Percentiles rank a stretch among this genome's conserved stretches.
These are phyloP conservation scores for Bombus waltoni DNA, from an alignment of 1,140 invertebrate species.

Conservation along the genomic window DNA sequence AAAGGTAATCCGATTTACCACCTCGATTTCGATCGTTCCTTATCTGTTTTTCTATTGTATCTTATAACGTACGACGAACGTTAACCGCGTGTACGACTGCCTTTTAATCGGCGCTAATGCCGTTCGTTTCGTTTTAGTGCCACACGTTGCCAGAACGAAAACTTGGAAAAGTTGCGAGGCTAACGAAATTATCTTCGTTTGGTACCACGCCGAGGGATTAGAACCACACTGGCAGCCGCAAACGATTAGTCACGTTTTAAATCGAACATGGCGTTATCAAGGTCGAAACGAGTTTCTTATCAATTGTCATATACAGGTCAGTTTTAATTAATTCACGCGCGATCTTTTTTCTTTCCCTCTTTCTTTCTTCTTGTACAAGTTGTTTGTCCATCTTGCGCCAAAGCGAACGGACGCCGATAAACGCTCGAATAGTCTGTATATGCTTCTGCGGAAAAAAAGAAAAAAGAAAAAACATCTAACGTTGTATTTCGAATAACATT, in stretches of 20 bases:
- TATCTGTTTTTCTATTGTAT: neutral
- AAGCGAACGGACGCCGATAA: neutral
- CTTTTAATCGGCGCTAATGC: too few relatives aligned
- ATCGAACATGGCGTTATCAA: constrained; percentile 86
- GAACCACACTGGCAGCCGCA: constrained; percentile 89
- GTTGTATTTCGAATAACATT: neutral
- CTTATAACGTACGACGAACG: too few relatives aligned
- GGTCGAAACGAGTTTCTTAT: constrained; percentile 91
- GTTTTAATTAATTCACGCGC: neutral
- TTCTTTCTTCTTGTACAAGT: too few relatives aligned
- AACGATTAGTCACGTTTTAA: constrained; percentile 83
- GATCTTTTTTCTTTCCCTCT: too few relatives aligned
- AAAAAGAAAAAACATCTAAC: too few relatives aligned
- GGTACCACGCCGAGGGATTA: constrained; percentile 90
- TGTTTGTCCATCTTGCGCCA: too few relatives aligned
- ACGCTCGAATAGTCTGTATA: too few relatives aligned
- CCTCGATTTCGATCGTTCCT: neutral
- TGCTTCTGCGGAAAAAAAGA: too few relatives aligned
- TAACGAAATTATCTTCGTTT: constrained; percentile 91
- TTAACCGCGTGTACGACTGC: too few relatives aligned
- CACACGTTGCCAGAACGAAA: constrained; percentile 85
- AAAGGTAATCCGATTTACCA: constrained; percentile 78
- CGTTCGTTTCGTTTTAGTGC: constrained; percentile 81
- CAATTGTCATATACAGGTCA: constrained; percentile 88
- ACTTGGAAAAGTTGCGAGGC: constrained; percentile 87